Base-by-base conservation (phyloP, 2,113 vertebrate species). In the Pionites leucogaster region DNA sequence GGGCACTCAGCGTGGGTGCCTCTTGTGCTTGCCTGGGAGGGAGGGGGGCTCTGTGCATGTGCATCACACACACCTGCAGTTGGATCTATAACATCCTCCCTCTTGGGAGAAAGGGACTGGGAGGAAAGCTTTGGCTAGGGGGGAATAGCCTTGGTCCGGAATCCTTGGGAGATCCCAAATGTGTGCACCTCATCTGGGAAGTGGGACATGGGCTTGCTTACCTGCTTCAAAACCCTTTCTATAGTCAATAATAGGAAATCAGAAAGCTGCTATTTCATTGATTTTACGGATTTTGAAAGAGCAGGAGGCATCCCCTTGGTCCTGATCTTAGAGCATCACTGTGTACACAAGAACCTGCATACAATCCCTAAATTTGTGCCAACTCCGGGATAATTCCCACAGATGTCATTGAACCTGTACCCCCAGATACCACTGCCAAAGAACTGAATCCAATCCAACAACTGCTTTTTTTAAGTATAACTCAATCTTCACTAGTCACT, bases 151-250 rank as follows among this genome's bases (percentile, higher is more conserved):
- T 50, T 70, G 76, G 50, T n/a, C 41, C 35, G 5, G 33, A n/a
- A 28, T 33, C 50, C 52, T 7, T 3, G 42, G 77, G 7, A 27
- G 71, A 44, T 9, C 8, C 9, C 55, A 1, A 13, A 12, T 7
- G 3, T 0, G 2, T 9, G 35, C 42, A 22, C 4, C n/a, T n/a
- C 37, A 5, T 0, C 17, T 8, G 37, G 31, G 7, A 39, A 37
- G 7, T 0, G 41, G 69, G 86, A 7, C 0, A 3, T 0, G 4
- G 28, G 0, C 27, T 10, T 4, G 11, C 25, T 39, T 4, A 24
- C 25, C 7, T 2, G 19, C 3, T 4, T 27, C 80, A 37, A 1
- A 44, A 13, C 3, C 23, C 19, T 8, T 24, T 19, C 22, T 7
- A 39, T 11, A 52, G 85, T 1, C 3, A 8, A 24, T 65, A 4